Evolutionary conservation across 2,113 vertebrate species (phyloP).

Genomic region (Corynorhinus townsendii): DNA sequence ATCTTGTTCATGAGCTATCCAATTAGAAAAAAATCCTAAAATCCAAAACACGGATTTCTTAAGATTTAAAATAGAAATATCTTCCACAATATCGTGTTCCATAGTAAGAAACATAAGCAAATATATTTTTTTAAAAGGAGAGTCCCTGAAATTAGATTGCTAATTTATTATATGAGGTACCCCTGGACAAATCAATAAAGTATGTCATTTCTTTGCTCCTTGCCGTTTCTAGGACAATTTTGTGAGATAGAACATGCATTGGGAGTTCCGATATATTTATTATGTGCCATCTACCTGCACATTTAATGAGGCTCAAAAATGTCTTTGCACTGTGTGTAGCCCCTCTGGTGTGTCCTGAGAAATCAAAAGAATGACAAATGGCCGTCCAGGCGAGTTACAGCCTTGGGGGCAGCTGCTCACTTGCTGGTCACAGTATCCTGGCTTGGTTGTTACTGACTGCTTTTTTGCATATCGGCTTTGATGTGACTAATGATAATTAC

Average conservation of each 20-base stretch:
- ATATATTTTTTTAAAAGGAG: background rate
- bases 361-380: background rate
- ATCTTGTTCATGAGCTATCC: background rate
- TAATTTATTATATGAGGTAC: background rate
- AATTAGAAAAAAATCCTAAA: background rate
- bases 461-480: background rate
- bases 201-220: background rate
- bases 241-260: background rate
- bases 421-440: background rate
- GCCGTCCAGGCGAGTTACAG: accelerated
- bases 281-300: background rate
- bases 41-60: background rate
- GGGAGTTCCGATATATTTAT: background rate
- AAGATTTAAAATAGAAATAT: background rate
- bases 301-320: background rate
- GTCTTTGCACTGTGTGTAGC: background rate
- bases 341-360: background rate
- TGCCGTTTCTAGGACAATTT: background rate
- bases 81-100: background rate
- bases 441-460: background rate
- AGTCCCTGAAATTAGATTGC: background rate
- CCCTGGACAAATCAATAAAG: background rate
- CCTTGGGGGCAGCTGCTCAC: background rate
- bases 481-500: background rate
- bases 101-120: background rate